Conservation (phyloP, 2,888 invertebrate species). For the Spilarctia lutea region DNA sequence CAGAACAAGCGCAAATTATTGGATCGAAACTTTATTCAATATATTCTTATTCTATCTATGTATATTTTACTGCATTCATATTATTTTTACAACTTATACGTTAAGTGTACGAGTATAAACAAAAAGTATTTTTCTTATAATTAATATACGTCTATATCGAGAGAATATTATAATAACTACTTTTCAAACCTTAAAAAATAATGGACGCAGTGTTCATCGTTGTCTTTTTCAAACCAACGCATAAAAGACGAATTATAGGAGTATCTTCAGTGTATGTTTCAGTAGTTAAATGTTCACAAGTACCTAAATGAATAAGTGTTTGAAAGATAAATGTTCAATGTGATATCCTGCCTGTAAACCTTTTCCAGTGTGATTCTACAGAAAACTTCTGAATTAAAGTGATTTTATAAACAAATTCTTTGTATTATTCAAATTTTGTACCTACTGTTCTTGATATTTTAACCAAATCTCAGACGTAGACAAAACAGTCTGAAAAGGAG, state of each 20-base stretch:
- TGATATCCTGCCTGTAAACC: constrained; percentile 85
- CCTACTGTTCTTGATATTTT: neutral
- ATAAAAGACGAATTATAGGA: constrained; percentile 23
- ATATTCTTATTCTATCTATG: neutral
- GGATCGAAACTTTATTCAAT: neutral
- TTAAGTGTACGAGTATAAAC: neutral
- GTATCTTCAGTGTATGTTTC: constrained; percentile 48
- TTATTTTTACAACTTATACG: constrained; percentile 7
- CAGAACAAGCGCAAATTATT: constrained; percentile 8
- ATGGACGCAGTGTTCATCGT: constrained; percentile 20
- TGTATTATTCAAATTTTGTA: constrained; percentile 32
- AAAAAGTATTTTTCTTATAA: neutral
- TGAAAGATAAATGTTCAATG: constrained; percentile 80
- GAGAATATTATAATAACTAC: constrained; percentile 26
- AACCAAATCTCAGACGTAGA: neutral
- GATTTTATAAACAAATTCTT: constrained; percentile 69
- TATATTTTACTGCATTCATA: constrained; percentile 3
- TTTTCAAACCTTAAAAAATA: constrained; percentile 17
- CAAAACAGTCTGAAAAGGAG: neutral
- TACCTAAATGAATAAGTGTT: constrained; percentile 58
- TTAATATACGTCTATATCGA: constrained; percentile 19
- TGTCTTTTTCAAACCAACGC: constrained; percentile 30
- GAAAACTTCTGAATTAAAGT: constrained; percentile 74
- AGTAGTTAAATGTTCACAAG: constrained; percentile 58
- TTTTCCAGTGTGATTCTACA: constrained; percentile 80